Base-by-base conservation (phyloP, 2,888 invertebrate genomes). In the Drosophila anomelani region DNA sequence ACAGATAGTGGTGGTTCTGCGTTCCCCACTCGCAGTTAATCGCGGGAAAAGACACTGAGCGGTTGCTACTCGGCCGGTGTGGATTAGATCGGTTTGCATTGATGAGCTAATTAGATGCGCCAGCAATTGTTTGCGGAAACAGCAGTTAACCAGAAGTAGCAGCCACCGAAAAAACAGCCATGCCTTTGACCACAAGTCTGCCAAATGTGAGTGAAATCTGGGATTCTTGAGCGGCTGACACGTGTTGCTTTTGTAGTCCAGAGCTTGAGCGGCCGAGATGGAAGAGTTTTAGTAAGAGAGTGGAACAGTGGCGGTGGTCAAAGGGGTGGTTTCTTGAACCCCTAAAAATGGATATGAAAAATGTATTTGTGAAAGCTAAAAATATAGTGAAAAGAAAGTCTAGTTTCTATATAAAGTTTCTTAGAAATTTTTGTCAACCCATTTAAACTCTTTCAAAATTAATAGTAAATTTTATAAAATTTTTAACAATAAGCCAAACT, bases 171-270 rank as follows among this genome's bases (percentile, higher is more conserved):
- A 34, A 47, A 29, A 26, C 63, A 79, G 60, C 66, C 57, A 79
- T 77, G 64, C 71, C 57, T 34, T 26, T 75, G 26, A 75, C 26
- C 26, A 60, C 63, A n/a, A 59, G 63, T 41, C 38, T 71, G 29
- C 56, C 66, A 39, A 71, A 53, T 60, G 75, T 75, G 44, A 76
- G 75, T 76, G 41, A 10, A 17, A 26, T 32, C 36, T 39, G 10
- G 7, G 39, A n/a, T 44, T 53, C 53, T 60, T 51, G 29, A 68
- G 59, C 36, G 43, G 39, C 46, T 88, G 82, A 82, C 82, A 82
- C 82, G 82, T 82, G 82, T 82, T 82, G 88, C 64, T 75, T 87
- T 77, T 75, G 72, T 77, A 76, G 47, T 43, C 20, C n/a, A 17
- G 23, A 17, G 34, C 23, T 34, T 26, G 3, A 34, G 29, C 59